A percentile compares a stretch with the other conserved stretches of the same genome.
Evolutionary conservation across 2,888 invertebrate genomes (phyloP).

Genomic region (Microdon myrmicae): DNA sequence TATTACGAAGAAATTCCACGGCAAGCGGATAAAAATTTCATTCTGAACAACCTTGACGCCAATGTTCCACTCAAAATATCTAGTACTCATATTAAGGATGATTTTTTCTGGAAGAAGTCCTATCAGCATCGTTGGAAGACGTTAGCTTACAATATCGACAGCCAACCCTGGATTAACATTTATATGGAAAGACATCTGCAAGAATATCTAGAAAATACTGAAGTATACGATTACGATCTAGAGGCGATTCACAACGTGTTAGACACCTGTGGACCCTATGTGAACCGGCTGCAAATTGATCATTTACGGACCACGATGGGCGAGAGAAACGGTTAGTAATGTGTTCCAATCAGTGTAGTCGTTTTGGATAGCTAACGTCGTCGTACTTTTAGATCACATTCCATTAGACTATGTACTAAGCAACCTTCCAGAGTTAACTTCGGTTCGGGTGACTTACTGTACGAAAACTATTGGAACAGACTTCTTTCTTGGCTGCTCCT

Average conservation of each 20-base stretch:
- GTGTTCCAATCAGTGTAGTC: background rate
- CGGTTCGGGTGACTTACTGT: conserved; percentile 63
- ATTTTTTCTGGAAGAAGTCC: conserved; percentile 65
- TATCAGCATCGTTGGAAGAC: conserved; percentile 62
- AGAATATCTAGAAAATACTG: conserved; percentile 64
- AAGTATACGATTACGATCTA: conserved; percentile 63
- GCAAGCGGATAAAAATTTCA: conserved; percentile 63
- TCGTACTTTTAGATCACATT: conserved; percentile 62
- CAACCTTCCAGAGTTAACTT: conserved; percentile 64
- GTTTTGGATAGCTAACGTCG: background rate
- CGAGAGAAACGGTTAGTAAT: conserved; percentile 50
- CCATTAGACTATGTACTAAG: conserved; percentile 65
- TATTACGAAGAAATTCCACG: conserved; percentile 58
- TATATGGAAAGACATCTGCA: conserved; percentile 67
- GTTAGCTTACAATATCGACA: conserved; percentile 35
- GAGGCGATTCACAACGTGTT: conserved; percentile 61
- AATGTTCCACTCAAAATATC: conserved; percentile 62
- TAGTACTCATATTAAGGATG: conserved; percentile 61
- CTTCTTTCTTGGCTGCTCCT: conserved; percentile 65
- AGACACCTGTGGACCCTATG: conserved; percentile 64
- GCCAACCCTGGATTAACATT: conserved; percentile 63
- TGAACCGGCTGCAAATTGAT: conserved; percentile 64
- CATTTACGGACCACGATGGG: conserved; percentile 61
- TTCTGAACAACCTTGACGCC: conserved; percentile 62
- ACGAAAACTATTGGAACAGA: conserved; percentile 64